Evolutionary conservation across 2,888 invertebrate genomes (phyloP).

Genomic region (Amblyjoppa fuscipennis): DNA sequence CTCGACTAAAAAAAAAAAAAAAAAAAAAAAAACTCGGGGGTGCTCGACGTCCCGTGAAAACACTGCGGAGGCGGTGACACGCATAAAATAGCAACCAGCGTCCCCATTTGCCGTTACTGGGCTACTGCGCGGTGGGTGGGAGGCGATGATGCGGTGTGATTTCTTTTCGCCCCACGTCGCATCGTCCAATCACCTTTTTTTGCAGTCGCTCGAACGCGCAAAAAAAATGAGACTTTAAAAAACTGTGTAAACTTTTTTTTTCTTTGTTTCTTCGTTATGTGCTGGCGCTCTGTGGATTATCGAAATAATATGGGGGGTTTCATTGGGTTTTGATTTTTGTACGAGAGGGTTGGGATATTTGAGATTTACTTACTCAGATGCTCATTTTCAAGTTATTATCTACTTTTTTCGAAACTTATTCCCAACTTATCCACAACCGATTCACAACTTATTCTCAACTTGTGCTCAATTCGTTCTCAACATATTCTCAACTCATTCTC

Average conservation of each 20-base stretch:
- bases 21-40: conserved; percentile 74
- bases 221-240: conserved; percentile 16
- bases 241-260: not conserved
- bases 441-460: no score
- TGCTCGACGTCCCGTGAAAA: conserved; percentile 84
- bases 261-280: not conserved
- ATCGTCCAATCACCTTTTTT: conserved; percentile 27
- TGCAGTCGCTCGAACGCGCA: conserved; percentile 7
- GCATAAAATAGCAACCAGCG: conserved; percentile 80
- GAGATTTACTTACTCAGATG: no score
- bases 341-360: no score
- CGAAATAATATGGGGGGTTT: not conserved
- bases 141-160: conserved; percentile 65
- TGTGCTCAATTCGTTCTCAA: no score
- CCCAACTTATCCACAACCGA: no score
- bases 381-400: no score
- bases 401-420: no score
- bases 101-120: conserved; percentile 67
- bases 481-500: no score
- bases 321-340: no score
- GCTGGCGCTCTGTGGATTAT: not conserved
- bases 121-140: conserved; percentile 50
- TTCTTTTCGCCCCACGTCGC: conserved; percentile 48
- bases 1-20: conserved; percentile 46
- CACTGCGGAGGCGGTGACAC: conserved; percentile 83